phyloP scores from a whole-genome alignment of 2,888 invertebrate species.

The Lypha dubia region DNA sequence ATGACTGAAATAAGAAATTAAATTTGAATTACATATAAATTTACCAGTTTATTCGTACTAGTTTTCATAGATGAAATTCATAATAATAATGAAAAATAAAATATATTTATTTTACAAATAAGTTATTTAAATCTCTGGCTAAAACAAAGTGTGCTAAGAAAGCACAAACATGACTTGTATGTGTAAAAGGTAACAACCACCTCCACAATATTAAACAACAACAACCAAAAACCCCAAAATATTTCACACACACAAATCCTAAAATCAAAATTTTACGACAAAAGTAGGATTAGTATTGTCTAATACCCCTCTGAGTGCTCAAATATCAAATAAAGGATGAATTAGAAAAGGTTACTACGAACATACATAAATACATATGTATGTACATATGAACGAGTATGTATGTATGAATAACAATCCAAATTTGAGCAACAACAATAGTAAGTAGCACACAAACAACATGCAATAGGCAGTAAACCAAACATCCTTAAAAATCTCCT shows the following conservation, averaged over 20 bases:
- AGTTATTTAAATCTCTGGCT: neutral
- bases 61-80: no score
- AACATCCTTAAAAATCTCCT: slow-evolving; percentile 33
- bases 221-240: slow-evolving; percentile 1
- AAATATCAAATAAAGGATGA: neutral
- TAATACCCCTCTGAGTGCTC: slow-evolving; percentile 15
- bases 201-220: slow-evolving; percentile 1
- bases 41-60: no score
- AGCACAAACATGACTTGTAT: neutral
- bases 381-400: no score
- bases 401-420: neutral
- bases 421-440: neutral
- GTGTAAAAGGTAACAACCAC: neutral
- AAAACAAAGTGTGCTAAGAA: neutral
- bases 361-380: no score
- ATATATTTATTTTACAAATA: no score
- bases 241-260: slow-evolving; percentile 52
- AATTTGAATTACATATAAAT: no score
- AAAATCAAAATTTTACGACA: slow-evolving; percentile 56
- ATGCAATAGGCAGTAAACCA: slow-evolving; percentile 17
- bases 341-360: neutral
- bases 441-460: slow-evolving; percentile 25
- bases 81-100: no score
- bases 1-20: no score
- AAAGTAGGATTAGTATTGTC: slow-evolving; percentile 35